Evolutionary conservation across 1,140 invertebrate species (phyloP), one percentile per base, ranked within the genome.

Genomic region (Bilobella aurantiaca): DNA sequence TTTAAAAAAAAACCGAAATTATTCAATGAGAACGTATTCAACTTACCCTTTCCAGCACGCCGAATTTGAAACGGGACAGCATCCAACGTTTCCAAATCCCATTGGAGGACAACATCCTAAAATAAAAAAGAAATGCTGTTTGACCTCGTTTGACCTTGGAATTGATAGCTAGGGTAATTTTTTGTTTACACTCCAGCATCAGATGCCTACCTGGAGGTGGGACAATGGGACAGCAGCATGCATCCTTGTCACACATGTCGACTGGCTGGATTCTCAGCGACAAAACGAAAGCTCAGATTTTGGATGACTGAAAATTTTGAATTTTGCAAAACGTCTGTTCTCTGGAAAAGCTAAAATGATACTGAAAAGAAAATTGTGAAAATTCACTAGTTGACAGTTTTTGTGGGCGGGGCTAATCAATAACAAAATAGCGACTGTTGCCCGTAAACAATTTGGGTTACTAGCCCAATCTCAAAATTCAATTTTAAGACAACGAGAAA

Each of bases 41-140:
- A 18, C 34, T 53, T 53, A 53, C 49, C 49, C 49, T 53, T 53
- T 53, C 8, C 14, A 53, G 23, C 49, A 53, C 25, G 8, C 8
- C 5, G 49, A 12, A 53, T 53, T 53, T 12, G 5, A 18, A 16
- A 53, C 49, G 23, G 8, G 8, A 23, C 49, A 53, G 49, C 49
- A 53, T 12, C 49, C 49, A 12, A 53, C 21, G 25, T 53, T 53
- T 14, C 49, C 49, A 23, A 53, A 53, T 53, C 49, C 49, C 49
- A 53, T 53, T 5, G 49, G 49, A 18, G 49, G 49, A 53, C 49
- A 53, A 23, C 49, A 53, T 53, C 49, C 49, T 53, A 16, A 53
- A 23, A 23, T 8, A 23, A 16, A 53, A 8, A 23, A 23, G 25
- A 53, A 53, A 23, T n/a, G n/a, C n/a, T n/a, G n/a, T n/a, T n/a